Base-by-base conservation (phyloP, 1,140 invertebrate species). In the Gryllus bimaculatus region DNA sequence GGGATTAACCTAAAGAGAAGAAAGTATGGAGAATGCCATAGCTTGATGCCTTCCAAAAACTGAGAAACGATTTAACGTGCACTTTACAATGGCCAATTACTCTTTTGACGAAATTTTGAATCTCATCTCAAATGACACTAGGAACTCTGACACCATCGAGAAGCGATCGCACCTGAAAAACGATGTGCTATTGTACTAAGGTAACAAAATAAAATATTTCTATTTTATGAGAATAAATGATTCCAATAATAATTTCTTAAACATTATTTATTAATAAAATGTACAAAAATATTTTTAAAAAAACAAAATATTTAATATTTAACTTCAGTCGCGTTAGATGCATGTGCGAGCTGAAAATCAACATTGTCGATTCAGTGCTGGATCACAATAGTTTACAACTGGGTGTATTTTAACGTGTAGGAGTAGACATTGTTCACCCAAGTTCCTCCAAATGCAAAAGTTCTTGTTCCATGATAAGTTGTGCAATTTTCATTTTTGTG, bases 401-500 rank as follows among this genome's bases (percentile, higher is more conserved):
- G 13, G 66, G 66, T n/a, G 66, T 15, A 73, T n/a, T 73, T 73
- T 73, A 13, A 15, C 6, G 13, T 1, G 13, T 13, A 73, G 13
- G 66, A 73, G 13, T n/a, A 73, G 66, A 13, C 1, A 1, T 73
- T 73, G 66, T 73, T 73, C 13, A 73, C n/a, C 1, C 13, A 15
- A 1, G 66, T 73, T 73, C 66, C n/a, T 73, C 66, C n/a, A 15
- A n/a, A 73, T 73, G 66, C 66, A 15, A n/a, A 73, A 73, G 66
- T 73, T 73, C 66, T 73, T 73, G 66, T n/a, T 73, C 66, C 66
- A 73, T 73, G 66, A 73, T 73, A 73, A 73, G 13, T 73, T 73
- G 66, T 73, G 66, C 66, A 73, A 73, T 73, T 73, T 73, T 73
- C 66, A 73, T 73, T 73, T 73, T 73, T 15, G 66, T 73, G 1